Evolutionary conservation across 2,888 invertebrate species (phyloP), one percentile per base, ranked within the genome.

Genomic region (Agrotis clavis): DNA sequence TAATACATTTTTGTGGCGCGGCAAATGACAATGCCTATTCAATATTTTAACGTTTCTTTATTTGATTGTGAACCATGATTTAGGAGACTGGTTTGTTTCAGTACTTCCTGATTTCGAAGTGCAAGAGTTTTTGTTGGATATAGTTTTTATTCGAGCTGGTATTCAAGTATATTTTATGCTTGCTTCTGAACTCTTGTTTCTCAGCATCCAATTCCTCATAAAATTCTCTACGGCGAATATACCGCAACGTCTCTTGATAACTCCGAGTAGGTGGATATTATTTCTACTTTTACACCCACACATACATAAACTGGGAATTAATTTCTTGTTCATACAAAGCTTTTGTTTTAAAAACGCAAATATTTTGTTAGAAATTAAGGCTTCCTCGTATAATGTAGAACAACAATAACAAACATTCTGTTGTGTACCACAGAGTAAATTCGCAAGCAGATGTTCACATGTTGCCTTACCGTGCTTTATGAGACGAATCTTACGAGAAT

Each of bases 361-460:
- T 81, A 81, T 83, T 74, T 75, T 83, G 67, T 67, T 71, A 77
- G 61, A 67, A 80, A 73, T 77, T 82, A 77, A 72, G 64, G 74
- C 72, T 71, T n/a, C 59, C 67, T 64, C 54, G 70, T 74, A 61
- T 73, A 74, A 73, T 73, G 60, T 70, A 69, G 57, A 63, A 73
- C 50, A 79, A 79, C 53, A 73, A 78, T 73, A 75, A 78, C 61
- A 81, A 64, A 70, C 47, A 64, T 67, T 76, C 21, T 61, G 19
- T 54, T 65, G 61, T 53, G 56, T 71, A 48, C 61, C 21, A 18
- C 64, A 60, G 45, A 60, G 53, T 51, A 57, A 50, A 48, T 68
- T 56, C 4, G 53, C 48, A 35, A 72, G 61, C 51, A 59, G 53
- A 45, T 60, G 45, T 68, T 66, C 21, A 18, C 30, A 25, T 54